phyloP scores from a whole-genome alignment of 2,797 vertebrate genomes.

The Esox lucius region DNA sequence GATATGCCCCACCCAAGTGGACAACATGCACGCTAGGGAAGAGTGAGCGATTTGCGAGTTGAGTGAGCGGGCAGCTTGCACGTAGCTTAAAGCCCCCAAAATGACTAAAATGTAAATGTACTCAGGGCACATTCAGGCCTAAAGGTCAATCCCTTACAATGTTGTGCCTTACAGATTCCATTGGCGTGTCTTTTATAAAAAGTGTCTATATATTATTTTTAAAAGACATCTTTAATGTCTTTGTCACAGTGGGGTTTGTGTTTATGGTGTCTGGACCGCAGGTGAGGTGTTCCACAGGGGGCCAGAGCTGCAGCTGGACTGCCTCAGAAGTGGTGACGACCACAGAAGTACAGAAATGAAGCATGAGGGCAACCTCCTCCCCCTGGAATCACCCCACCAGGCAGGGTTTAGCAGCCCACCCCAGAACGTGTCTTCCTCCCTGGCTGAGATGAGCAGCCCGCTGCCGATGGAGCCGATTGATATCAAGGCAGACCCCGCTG shows the following conservation, averaged over 20 bases:
- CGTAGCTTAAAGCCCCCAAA: too few species aligned
- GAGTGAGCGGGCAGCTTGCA: too few species aligned
- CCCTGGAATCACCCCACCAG: conserved; percentile 61
- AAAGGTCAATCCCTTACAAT: not conserved
- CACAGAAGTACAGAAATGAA: conserved; percentile 63
- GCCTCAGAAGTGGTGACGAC: conserved; percentile 65
- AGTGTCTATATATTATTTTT: not conserved
- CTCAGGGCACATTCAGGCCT: not conserved
- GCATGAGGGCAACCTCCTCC: conserved; percentile 59
- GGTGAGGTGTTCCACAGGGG: conserved; percentile 71
- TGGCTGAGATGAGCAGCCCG: conserved; percentile 64
- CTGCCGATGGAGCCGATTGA: conserved; percentile 64
- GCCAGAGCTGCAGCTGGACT: conserved; percentile 71
- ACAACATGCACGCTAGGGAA: too few species aligned
- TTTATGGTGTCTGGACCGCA: conserved; percentile 32
- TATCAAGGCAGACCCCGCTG: conserved; percentile 69
- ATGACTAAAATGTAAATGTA: not conserved
- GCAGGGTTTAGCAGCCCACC: conserved; percentile 47
- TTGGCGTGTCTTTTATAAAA: not conserved
- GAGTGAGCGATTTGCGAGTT: too few species aligned
- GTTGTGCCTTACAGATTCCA: not conserved
- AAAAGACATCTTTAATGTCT: not conserved
- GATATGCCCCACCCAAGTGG: too few species aligned
- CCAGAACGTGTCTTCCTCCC: conserved; percentile 55
- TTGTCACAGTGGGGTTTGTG: not conserved